Evolutionary conservation across 2,888 invertebrate genomes (phyloP).

Genomic region (Pristionchus entomophagus): DNA sequence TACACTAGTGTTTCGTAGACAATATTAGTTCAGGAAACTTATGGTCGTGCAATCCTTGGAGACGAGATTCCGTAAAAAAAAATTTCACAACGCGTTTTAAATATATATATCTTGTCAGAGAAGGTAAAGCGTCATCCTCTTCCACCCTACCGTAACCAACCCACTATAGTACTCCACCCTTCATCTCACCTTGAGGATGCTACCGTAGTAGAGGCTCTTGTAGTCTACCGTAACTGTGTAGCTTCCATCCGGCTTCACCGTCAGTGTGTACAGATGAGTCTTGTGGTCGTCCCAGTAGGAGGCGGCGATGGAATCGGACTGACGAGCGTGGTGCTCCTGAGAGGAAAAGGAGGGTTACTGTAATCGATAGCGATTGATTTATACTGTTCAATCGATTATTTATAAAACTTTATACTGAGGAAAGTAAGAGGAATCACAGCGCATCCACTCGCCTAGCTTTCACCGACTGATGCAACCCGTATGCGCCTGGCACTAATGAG

Average conservation of each 20-base stretch:
- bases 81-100: too few species aligned
- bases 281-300: constrained; percentile 87
- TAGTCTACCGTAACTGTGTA: constrained; percentile 89
- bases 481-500: too few species aligned
- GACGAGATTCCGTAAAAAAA: background rate
- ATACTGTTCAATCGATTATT: constrained; percentile 43
- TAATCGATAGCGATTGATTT: background rate
- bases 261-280: constrained; percentile 89
- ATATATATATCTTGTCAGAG: too few species aligned
- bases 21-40: background rate
- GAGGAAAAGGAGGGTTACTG: background rate
- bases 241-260: constrained; percentile 85
- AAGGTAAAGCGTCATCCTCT: too few species aligned
- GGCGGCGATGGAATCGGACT: constrained; percentile 83
- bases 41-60: background rate
- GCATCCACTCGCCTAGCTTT: too few species aligned
- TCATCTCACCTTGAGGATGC: constrained; percentile 69
- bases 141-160: background rate
- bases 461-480: background rate
- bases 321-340: constrained; percentile 93
- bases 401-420: constrained; percentile 58
- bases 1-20: background rate
- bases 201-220: constrained; percentile 75
- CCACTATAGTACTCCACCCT: too few species aligned
- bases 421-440: too few species aligned